Percentiles rank a stretch among this genome's conserved stretches.
Evolutionary conservation across 1,140 invertebrate species (phyloP).

Genomic region (Paraescarpia echinospica): DNA sequence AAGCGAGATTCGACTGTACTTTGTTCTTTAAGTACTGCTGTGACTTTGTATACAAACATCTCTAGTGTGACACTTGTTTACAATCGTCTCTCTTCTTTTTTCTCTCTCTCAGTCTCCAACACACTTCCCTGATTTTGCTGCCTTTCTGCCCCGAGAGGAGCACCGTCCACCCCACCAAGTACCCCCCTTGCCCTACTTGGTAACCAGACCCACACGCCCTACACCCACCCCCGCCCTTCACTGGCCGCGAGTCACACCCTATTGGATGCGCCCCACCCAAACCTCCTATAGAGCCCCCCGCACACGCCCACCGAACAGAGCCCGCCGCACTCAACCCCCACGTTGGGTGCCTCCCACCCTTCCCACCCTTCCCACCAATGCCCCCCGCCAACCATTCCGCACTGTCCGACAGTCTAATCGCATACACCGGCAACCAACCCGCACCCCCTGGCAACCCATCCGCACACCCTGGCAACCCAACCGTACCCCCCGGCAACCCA

Average conservation of each 20-base stretch:
- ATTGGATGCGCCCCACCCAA: neutral
- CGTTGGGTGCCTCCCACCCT: neutral
- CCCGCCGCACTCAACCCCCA: neutral
- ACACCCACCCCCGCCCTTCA: neutral
- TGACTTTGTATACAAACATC: neutral
- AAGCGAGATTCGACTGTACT: no score
- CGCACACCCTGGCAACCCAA: neutral
- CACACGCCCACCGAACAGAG: neutral
- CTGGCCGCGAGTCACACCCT: neutral
- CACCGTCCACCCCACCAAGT: neutral
- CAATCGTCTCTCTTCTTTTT: neutral
- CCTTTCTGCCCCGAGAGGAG: neutral
- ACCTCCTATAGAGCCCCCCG: neutral
- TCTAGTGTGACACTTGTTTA: neutral
- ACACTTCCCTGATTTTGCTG: neutral
- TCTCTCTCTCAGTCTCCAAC: neutral
- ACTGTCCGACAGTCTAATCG: neutral
- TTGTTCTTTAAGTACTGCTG: no score
- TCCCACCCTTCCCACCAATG: neutral
- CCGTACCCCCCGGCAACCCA: neutral
- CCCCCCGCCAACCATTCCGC: neutral
- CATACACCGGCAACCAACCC: neutral
- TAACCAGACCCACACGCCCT: neutral
- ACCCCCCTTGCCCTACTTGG: neutral
- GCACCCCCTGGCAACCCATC: neutral